Evolutionary conservation across 2,888 invertebrate genomes (phyloP).

Genomic region (Quadroppia sp.): DNA sequence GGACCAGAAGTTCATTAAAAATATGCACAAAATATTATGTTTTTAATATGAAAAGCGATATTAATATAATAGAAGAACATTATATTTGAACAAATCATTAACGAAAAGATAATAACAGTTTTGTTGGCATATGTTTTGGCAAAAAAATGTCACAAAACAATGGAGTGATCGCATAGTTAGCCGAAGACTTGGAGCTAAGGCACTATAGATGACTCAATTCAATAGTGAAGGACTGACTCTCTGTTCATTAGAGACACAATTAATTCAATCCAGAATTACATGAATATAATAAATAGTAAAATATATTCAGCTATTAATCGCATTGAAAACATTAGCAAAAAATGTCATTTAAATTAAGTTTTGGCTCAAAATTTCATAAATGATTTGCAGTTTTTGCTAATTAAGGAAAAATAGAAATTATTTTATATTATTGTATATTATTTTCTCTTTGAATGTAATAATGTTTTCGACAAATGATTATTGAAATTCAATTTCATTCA

Average conservation of each 20-base stretch:
- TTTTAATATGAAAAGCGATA: slow-evolving; percentile 30
- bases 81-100: slow-evolving; percentile 33
- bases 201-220: neutral
- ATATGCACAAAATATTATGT: slow-evolving; percentile 4
- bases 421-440: neutral
- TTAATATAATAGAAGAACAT: slow-evolving; percentile 12
- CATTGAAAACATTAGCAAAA: neutral
- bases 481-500: too few relatives aligned
- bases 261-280: slow-evolving; percentile 25
- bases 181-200: neutral
- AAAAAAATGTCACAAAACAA: slow-evolving; percentile 27
- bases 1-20: slow-evolving; percentile 25
- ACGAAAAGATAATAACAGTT: slow-evolving; percentile 25
- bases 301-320: slow-evolving; percentile 28
- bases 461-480: too few relatives aligned
- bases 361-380: slow-evolving; percentile 5
- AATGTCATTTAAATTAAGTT: slow-evolving; percentile 1
- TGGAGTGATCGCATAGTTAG: slow-evolving; percentile 2
- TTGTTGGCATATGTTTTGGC: slow-evolving; percentile 34
- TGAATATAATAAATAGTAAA: slow-evolving; percentile 15
- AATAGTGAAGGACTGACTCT: neutral
- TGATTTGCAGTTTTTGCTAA: neutral
- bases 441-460: too few relatives aligned
- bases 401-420: slow-evolving; percentile 7
- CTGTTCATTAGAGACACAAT: slow-evolving; percentile 20